These are phyloP conservation scores for Drosophila kambysellisi DNA, from an alignment of 2,888 invertebrate species.

Conservation along the genomic window DNA sequence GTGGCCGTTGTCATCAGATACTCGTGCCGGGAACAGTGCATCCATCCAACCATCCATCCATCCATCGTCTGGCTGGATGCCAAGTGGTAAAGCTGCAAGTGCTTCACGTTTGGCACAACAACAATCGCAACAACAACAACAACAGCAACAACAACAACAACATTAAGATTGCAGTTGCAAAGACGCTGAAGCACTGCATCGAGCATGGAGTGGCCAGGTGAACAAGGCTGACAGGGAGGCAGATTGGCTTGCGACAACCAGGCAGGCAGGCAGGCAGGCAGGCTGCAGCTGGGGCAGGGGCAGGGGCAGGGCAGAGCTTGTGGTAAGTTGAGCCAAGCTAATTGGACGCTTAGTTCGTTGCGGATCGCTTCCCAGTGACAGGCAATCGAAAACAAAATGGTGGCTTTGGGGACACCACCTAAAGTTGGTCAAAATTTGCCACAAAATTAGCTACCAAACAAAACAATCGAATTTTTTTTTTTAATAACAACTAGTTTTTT, in stretches of 20 bases:
- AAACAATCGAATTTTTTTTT: background rate
- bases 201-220: background rate
- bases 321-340: slow-evolving; percentile 43
- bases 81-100: slow-evolving; percentile 69
- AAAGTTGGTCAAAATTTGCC: background rate
- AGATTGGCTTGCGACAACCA: background rate
- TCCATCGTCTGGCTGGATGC: slow-evolving; percentile 43
- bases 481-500: background rate
- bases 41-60: background rate
- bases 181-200: slow-evolving; percentile 4
- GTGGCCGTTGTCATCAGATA: slow-evolving; percentile 64
- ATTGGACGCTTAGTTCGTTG: slow-evolving; percentile 59
- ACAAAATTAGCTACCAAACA: background rate
- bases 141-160: slow-evolving; percentile 5
- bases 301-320: slow-evolving; percentile 21
- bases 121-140: background rate
- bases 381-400: slow-evolving; percentile 36
- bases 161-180: slow-evolving; percentile 19
- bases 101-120: slow-evolving; percentile 49
- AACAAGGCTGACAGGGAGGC: background rate
- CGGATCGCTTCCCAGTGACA: slow-evolving; percentile 19
- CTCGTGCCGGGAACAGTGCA: slow-evolving; percentile 50
- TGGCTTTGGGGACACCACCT: slow-evolving; percentile 7
- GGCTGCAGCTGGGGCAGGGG: background rate
- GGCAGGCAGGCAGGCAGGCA: background rate